phyloP scores from a whole-genome alignment of 2,113 vertebrate species.

The Gallinago undulata region DNA sequence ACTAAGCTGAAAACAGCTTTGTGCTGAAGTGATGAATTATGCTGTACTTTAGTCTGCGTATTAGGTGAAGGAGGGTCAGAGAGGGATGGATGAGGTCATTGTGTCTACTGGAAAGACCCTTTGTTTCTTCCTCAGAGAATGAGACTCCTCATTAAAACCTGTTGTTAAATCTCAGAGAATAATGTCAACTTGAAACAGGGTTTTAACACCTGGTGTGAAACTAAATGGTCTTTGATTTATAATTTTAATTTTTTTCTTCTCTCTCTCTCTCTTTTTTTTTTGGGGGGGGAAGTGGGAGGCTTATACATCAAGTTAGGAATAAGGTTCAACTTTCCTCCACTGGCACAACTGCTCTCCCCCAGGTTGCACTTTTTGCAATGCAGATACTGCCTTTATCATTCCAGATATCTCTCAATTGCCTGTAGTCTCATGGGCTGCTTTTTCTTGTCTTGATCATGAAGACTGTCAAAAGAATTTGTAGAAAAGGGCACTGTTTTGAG shows the following conservation, averaged over 20 bases:
- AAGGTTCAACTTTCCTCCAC: background rate
- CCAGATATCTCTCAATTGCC: background rate
- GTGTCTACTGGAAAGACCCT: background rate
- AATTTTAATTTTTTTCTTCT: background rate
- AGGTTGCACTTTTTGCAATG: background rate
- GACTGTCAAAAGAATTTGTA: background rate
- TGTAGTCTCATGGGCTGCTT: background rate
- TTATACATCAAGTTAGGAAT: background rate
- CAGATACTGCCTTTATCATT: background rate
- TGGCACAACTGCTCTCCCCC: background rate
- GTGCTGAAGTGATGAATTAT: slow-evolving; percentile 27
- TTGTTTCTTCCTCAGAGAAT: background rate
- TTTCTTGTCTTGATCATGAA: background rate
- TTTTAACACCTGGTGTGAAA: slow-evolving; percentile 14
- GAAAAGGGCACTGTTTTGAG: background rate
- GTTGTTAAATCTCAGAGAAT: slow-evolving; percentile 12
- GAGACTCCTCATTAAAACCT: background rate
- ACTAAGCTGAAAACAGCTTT: slow-evolving; percentile 18
- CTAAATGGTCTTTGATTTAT: slow-evolving; percentile 10
- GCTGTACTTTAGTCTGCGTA: background rate
- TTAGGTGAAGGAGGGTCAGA: slow-evolving; percentile 10
- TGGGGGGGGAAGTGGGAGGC: too few species aligned
- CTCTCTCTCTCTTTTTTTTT: background rate
- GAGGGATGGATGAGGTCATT: background rate
- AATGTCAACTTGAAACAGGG: background rate